Percentiles rank a stretch among this genome's conserved stretches.
Evolutionary conservation across 2,797 vertebrate species (phyloP).

Genomic region (Malurus splendens): DNA sequence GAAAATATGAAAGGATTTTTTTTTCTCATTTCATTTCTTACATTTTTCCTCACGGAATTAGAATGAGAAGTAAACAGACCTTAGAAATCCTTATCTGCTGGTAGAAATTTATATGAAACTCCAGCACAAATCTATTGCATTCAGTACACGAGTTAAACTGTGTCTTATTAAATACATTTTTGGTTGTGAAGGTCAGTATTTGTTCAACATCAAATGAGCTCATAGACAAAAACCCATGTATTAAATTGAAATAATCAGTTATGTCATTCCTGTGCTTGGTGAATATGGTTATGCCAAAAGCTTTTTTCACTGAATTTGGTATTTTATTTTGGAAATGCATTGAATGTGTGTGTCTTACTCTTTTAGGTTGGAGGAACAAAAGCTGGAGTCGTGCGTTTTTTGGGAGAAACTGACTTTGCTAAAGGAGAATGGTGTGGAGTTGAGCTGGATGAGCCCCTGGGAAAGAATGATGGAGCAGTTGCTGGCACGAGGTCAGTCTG

Average conservation of each 20-base stretch:
- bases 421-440: constrained; percentile 98
- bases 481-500: constrained; percentile 83
- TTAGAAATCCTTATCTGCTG: background rate
- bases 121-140: background rate
- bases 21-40: background rate
- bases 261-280: background rate
- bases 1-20: background rate
- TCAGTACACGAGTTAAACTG: background rate
- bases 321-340: background rate
- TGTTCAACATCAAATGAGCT: background rate
- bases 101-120: background rate
- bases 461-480: constrained; percentile 95
- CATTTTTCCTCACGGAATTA: background rate
- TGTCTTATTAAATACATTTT: background rate
- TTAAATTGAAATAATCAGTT: background rate
- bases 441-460: constrained; percentile 88
- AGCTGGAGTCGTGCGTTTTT: constrained; percentile 93
- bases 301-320: background rate
- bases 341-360: background rate
- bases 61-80: background rate
- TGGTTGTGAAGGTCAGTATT: background rate
- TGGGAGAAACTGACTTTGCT: constrained; percentile 96
- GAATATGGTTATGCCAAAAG: background rate
- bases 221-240: rapidly evolving
- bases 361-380: constrained; percentile 93